These are phyloP conservation scores for Serripes groenlandicus DNA, from an alignment of 2,888 invertebrate genomes.

Conservation along the genomic window DNA sequence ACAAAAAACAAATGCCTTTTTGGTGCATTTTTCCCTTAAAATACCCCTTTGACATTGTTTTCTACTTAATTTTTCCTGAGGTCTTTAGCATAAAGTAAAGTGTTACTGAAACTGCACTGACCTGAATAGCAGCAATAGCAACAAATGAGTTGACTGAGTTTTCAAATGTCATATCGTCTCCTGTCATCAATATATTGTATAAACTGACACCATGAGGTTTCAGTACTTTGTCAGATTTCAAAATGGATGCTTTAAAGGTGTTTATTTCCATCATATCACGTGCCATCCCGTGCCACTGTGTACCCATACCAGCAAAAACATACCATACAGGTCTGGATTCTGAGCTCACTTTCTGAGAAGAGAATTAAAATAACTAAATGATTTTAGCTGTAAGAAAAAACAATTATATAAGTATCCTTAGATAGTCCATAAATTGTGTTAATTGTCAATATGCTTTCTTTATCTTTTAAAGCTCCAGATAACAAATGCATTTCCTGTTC, in stretches of 20 bases:
- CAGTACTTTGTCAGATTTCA: slow-evolving; percentile 92
- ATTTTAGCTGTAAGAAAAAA: too few species aligned
- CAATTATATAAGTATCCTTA: too few species aligned
- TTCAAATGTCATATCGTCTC: slow-evolving; percentile 92
- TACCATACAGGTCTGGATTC: slow-evolving; percentile 96
- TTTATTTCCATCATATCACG: slow-evolving; percentile 94
- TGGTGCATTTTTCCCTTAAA: too few species aligned
- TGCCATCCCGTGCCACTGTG: slow-evolving; percentile 99
- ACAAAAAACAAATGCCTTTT: neutral
- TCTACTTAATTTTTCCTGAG: too few species aligned
- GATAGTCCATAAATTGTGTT: too few species aligned
- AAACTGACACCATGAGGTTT: slow-evolving; percentile 94
- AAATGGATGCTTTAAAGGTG: slow-evolving; percentile 92
- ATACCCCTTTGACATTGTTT: too few species aligned
- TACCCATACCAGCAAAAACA: slow-evolving; percentile 99
- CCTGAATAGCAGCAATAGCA: slow-evolving; percentile 97
- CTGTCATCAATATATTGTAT: slow-evolving; percentile 92
- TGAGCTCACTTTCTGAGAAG: slow-evolving; percentile 81
- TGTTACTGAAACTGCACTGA: too few species aligned
- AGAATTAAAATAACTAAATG: slow-evolving; percentile 5
- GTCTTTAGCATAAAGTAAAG: too few species aligned
- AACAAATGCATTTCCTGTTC: too few species aligned
- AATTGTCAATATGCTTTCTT: too few species aligned
- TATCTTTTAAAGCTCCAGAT: too few species aligned
- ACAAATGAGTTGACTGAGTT: slow-evolving; percentile 96